These are phyloP conservation scores for Chlamydotis undulata DNA, from an alignment of 2,113 vertebrate genomes.

Conservation along the genomic window DNA sequence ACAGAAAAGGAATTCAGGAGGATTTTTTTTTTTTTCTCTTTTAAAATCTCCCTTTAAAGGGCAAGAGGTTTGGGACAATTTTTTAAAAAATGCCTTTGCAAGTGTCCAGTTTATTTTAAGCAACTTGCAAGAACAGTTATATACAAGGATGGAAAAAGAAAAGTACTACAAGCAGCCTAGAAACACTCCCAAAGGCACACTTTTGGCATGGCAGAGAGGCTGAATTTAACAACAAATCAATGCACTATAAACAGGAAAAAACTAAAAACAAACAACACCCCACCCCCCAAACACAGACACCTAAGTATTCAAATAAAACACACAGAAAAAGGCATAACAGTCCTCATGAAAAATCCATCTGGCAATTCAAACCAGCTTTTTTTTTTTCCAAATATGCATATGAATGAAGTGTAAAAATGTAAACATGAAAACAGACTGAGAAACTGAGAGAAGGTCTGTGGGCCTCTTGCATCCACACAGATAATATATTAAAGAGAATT, in stretches of 20 bases:
- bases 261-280: slow-evolving; percentile 54
- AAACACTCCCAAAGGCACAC: slow-evolving; percentile 51
- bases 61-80: background rate
- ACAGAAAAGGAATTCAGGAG: background rate
- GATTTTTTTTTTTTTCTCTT: background rate
- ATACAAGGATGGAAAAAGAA: background rate
- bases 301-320: slow-evolving; percentile 52
- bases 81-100: background rate
- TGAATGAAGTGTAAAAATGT: slow-evolving; percentile 45
- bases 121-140: background rate
- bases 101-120: slow-evolving; percentile 11
- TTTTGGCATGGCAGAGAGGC: slow-evolving; percentile 57
- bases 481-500: slow-evolving; percentile 51
- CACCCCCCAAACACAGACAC: slow-evolving; percentile 57
- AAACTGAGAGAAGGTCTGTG: background rate
- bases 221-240: slow-evolving; percentile 68
- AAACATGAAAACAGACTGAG: slow-evolving; percentile 36
- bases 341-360: slow-evolving; percentile 54
- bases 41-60: background rate
- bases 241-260: slow-evolving; percentile 54
- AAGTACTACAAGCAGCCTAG: slow-evolving; percentile 4
- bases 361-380: background rate
- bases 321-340: background rate
- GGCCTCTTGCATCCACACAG: slow-evolving; percentile 24
- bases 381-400: background rate